Percentiles rank a stretch among this genome's conserved stretches.
These are phyloP conservation scores for Emydocephalus ijimae DNA, from an alignment of 2,113 vertebrate genomes.

Conservation along the genomic window DNA sequence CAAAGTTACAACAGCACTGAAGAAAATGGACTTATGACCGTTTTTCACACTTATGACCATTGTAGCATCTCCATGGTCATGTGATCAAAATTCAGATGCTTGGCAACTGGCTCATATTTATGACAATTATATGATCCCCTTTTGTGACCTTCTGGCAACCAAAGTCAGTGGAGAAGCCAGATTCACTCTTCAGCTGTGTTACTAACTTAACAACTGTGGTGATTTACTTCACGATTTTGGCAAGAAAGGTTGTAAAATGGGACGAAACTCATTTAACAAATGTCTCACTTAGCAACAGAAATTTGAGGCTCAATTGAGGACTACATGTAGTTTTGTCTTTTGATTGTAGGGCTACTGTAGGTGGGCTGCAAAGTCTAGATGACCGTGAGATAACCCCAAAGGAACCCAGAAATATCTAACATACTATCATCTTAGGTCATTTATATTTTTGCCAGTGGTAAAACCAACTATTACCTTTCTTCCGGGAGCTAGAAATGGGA, in stretches of 20 bases:
- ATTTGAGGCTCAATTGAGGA: not conserved
- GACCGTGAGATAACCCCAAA: not conserved
- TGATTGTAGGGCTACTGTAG: not conserved
- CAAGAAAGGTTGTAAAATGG: not conserved
- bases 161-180: not conserved
- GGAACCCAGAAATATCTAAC: not conserved
- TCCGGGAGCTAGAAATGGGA: not conserved
- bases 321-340: not conserved
- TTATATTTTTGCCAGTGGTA: not conserved
- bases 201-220: not conserved
- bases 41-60: no score
- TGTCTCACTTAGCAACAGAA: not conserved
- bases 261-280: not conserved
- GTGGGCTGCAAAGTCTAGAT: not conserved
- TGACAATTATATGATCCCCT: no score
- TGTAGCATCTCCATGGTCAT: no score
- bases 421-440: not conserved
- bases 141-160: not conserved
- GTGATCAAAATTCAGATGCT: no score
- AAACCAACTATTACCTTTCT: not conserved
- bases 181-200: not conserved
- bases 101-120: no score
- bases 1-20: no score
- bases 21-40: no score
- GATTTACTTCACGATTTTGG: not conserved